Conservation (phyloP, 1,140 invertebrate genomes). For the Drosophila murphyi region DNA sequence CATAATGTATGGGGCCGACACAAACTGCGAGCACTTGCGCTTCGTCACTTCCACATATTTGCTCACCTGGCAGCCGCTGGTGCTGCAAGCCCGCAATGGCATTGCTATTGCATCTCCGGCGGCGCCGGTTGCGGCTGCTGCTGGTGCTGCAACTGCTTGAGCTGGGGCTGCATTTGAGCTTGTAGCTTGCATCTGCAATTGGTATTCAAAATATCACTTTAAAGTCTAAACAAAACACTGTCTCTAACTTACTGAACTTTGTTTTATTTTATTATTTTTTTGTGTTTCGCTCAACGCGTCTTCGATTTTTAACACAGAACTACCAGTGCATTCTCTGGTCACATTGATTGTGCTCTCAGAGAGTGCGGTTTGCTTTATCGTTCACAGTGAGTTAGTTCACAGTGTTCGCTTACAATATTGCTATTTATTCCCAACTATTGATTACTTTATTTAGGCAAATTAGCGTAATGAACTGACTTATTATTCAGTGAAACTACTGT, state of each 20-base stretch:
- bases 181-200: conserved; percentile 18
- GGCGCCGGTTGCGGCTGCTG: neutral
- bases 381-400: conserved; percentile 19
- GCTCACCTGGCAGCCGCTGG: conserved; percentile 53
- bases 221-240: neutral
- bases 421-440: neutral
- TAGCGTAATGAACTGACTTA: neutral
- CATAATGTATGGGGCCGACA: conserved; percentile 58
- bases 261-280: conserved; percentile 1
- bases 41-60: conserved; percentile 65
- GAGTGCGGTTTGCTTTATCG: neutral
- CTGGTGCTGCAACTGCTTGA: neutral
- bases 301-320: conserved; percentile 17
- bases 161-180: neutral
- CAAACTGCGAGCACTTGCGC: conserved; percentile 64
- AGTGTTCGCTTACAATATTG: neutral
- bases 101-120: conserved; percentile 3
- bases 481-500: neutral
- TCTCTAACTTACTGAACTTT: neutral
- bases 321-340: conserved; percentile 1
- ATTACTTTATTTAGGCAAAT: neutral
- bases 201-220: neutral
- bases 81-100: conserved; percentile 52
- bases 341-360: conserved; percentile 18
- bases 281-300: conserved; percentile 9